Base-by-base conservation (phyloP, 2,797 vertebrate species). In the Pipistrellus nathusii region DNA sequence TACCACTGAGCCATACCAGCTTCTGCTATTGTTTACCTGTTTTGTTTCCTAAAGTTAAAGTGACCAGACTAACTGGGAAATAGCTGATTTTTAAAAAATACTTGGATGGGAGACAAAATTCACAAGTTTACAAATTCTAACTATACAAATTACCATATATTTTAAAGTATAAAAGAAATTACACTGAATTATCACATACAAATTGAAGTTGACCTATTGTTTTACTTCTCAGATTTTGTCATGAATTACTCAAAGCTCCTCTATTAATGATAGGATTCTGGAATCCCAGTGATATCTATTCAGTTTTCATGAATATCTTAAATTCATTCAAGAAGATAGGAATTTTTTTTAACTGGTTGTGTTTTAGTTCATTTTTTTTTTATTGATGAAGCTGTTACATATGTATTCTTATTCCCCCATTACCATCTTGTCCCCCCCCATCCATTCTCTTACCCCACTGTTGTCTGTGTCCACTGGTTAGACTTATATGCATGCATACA, bases 141-240 rank as follows among this genome's bases (percentile, higher is more conserved):
- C 57, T 73, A 78, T 53, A 82, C 4, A 92, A 78, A 85, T 46
- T 78, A 25, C 5, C 64, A 88, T 23, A 21, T 69, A 82, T 75
- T 27, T 85, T 69, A 0, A 90, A 84, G 15, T 38, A 62, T 48
- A 91, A 75, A 20, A 46, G 23, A 88, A 86, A 91, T 53, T 53
- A 35, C 71, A 92, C 25, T 92, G 30, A 55, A 14, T 14, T 73
- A 82, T 53, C 5, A 87, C 21, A 11, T 75, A 53, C 12, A 75
- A 68, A 88, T 57, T 95, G 2, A 94, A 91, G 57, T 32, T 75
- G 53, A 71, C 8, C 66, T 71, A 92, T 87, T 4, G 35, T 85
- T 82, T 83, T 86, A 88, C 30, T 88, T 85, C 88, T 41, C 44
- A 76, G 10, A 89, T 41, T 92, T 94, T 81, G 55, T 15, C 12